Base-by-base conservation (phyloP, 2,797 vertebrate genomes). In the Gastrophryne carolinensis region DNA sequence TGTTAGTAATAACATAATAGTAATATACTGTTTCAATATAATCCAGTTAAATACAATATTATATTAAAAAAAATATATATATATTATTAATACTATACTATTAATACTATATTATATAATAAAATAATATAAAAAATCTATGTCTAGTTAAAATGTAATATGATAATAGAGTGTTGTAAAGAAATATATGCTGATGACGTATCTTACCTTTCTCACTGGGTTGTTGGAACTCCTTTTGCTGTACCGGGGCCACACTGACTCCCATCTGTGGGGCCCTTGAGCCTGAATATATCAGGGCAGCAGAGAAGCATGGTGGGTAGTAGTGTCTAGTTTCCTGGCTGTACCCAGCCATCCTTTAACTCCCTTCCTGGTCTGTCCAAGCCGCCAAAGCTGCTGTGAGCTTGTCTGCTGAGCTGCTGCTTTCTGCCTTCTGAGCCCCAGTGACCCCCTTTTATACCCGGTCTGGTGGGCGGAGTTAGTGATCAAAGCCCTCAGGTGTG, bases 401-500 rank as follows among this genome's bases (percentile, higher is more conserved):
- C 15, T n/a, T 2, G 39, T 2, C 17, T 13, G 13, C 39, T 44
- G 17, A 5, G 21, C 29, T 34, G 7, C 10, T 23, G 17, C 3
- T 26, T 2, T 52, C 12, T 35, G 19, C 2, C 27, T 29, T 1
- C 3, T 41, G 34, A 19, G 12, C 35, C 1, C 23, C 34, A 11
- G 12, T 21, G 4, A 27, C 5, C 13, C 3, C 50, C 24, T 56
- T 11, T 41, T 68, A 68, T 67, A 68, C 23, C 2, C 26, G 23
- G 10, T 26, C 6, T 17, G 13, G 24, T 17, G 30, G 65, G 65
- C 11, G 34, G 27, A 3, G 2, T 10, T 24, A 17, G 1, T 41
- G 65, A 56, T 68, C 65, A 68, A 68, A 68, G 50, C 17, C n/a
- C 15, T 11, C 15, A 68, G 34, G 65, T 67, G 65, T 67, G 30